These are phyloP conservation scores for Caenorhabditis sinica DNA, from an alignment of 2,888 invertebrate genomes.

Conservation along the genomic window DNA sequence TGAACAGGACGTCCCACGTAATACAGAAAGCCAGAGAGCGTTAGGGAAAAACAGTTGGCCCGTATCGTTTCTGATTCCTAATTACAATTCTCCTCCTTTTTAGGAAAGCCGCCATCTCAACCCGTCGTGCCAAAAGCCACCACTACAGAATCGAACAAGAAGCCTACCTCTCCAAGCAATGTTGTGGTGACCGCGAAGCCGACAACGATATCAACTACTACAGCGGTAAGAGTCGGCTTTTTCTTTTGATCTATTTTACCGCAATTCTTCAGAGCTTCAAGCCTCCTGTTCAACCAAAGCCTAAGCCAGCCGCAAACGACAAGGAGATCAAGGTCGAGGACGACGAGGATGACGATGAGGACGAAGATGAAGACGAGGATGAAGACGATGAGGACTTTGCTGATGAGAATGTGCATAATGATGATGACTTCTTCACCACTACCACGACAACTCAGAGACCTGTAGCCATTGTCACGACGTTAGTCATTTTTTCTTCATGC, in stretches of 20 bases:
- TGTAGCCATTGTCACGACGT: slow-evolving; percentile 42
- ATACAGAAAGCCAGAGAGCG: neutral
- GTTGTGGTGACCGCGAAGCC: slow-evolving; percentile 57
- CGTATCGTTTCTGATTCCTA: slow-evolving; percentile 1
- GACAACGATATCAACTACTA: slow-evolving; percentile 43
- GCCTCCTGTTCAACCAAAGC: slow-evolving; percentile 56
- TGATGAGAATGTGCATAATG: slow-evolving; percentile 64
- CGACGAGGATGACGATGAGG: slow-evolving; percentile 66
- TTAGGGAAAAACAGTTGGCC: slow-evolving; percentile 23
- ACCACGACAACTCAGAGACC: slow-evolving; percentile 52
- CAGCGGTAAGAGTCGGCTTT: slow-evolving; percentile 42
- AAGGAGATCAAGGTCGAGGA: slow-evolving; percentile 63
- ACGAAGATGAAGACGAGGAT: slow-evolving; percentile 65
- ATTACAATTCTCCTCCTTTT: slow-evolving; percentile 30
- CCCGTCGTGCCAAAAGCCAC: slow-evolving; percentile 41
- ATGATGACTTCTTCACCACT: slow-evolving; percentile 60
- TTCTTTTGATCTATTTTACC: slow-evolving; percentile 34
- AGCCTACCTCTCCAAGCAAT: slow-evolving; percentile 36
- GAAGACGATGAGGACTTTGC: slow-evolving; percentile 69
- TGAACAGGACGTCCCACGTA: neutral
- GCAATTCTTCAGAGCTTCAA: slow-evolving; percentile 60
- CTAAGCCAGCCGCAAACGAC: slow-evolving; percentile 52
- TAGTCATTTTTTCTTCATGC: slow-evolving; percentile 36
- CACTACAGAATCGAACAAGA: slow-evolving; percentile 43
- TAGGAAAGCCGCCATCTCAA: slow-evolving; percentile 53